phyloP scores from a whole-genome alignment of 2,888 invertebrate genomes.

The Calephelis perditalis region DNA sequence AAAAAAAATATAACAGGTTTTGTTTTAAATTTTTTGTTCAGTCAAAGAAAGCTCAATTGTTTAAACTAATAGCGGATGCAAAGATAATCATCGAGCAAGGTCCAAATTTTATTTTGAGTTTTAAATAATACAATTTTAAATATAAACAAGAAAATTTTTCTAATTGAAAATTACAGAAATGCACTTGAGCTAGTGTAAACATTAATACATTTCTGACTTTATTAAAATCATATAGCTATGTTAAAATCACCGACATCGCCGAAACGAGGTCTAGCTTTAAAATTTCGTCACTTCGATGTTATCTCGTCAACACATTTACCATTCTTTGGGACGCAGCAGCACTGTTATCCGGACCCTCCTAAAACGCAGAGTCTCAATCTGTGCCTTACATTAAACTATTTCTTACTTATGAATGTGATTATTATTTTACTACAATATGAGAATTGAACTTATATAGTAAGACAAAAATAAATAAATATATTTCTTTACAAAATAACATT shows the following conservation, averaged over 20 bases:
- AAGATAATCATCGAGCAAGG: too few species aligned
- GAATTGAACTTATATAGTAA: slow-evolving; percentile 58
- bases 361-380: slow-evolving; percentile 70
- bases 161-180: too few species aligned
- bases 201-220: too few species aligned
- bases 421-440: slow-evolving; percentile 46
- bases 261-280: not conserved
- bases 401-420: slow-evolving; percentile 54
- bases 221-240: too few species aligned
- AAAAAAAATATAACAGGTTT: too few species aligned
- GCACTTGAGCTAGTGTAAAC: too few species aligned
- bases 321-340: slow-evolving; percentile 74
- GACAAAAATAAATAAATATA: slow-evolving; percentile 73
- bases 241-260: not conserved
- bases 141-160: too few species aligned
- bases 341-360: slow-evolving; percentile 66
- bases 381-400: slow-evolving; percentile 62
- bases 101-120: too few species aligned
- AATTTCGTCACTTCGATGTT: slow-evolving; percentile 33
- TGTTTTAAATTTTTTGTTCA: too few species aligned
- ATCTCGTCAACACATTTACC: slow-evolving; percentile 56
- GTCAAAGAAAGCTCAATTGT: too few species aligned
- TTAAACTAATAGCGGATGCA: too few species aligned
- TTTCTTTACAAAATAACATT: slow-evolving; percentile 74
- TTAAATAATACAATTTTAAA: too few species aligned